Base-by-base conservation (phyloP, 2,113 vertebrate genomes). In the Tragelaphus imberbis region DNA sequence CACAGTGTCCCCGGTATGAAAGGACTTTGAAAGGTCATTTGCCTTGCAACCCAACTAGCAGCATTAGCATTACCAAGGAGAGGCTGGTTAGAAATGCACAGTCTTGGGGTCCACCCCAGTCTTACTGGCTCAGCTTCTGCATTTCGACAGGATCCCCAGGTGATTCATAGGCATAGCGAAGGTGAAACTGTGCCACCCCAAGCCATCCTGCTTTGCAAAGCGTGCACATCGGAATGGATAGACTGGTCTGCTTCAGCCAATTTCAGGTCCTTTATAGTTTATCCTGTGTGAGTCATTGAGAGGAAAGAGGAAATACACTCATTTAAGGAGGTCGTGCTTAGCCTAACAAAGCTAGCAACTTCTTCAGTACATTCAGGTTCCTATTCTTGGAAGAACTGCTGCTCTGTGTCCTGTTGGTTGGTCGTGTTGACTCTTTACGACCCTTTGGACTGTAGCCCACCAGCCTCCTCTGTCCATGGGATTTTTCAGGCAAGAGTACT, bases 301-400 rank as follows among this genome's bases (percentile, higher is more conserved):
- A 90, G 14, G 79, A 95, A 97, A 97, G 86, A 75, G 79, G 87
- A 96, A 95, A 84, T 87, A 14, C 0, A 51, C 90, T 91, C 65
- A 56, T 84, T 97, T 94, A 93, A 94, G 87, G 90, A 96, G 87
- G 94, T 92, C 96, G 95, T 71, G 47, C 33, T 61, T 88, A 82
- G 56, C n/a, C n/a, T 51, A 94, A 81, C 86, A 79, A 84, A 97
- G 86, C 44, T 79, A 91, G 84, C 79, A 84, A 88, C 55, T 91
- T 96, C 79, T 88, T 95, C 81, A 44, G 8, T 68, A 92, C 7
- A 9, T 81, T 96, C 85, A 92, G 91, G 80, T 71, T 47, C 47
- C 91, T 95, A 6, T 96, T 95, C 90, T 93, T 90, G 25, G 92
- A 93, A 96, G 63, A 71, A 13, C 84, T 93, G 71, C 71, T 77